Percentiles rank a stretch among this genome's conserved stretches.
Evolutionary conservation across 2,113 vertebrate genomes (phyloP).

Genomic region (Penelope pileata): DNA sequence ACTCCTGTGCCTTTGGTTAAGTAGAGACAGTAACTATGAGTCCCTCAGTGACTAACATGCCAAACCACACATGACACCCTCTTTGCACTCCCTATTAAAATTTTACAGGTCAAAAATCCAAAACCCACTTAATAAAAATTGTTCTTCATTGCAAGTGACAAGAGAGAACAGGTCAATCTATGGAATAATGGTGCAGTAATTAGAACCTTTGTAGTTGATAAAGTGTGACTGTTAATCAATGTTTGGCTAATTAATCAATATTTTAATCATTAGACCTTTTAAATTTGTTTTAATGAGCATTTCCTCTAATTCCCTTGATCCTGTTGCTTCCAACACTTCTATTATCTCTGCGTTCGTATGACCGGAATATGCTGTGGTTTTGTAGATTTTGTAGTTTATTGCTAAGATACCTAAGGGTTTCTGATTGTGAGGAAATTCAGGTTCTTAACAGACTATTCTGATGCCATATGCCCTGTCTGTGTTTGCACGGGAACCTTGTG

Average conservation of each 20-base stretch:
- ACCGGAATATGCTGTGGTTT: not conserved
- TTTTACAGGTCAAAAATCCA: constrained; percentile 99
- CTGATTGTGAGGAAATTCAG: not conserved
- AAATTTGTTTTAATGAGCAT: constrained; percentile 91
- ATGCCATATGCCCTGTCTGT: not conserved
- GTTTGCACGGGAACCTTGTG: not conserved
- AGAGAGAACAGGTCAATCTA: constrained; percentile 90
- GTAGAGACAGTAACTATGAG: constrained; percentile 87
- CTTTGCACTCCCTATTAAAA: constrained; percentile 95
- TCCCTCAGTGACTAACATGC: constrained; percentile 91
- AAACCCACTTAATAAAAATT: constrained; percentile 97
- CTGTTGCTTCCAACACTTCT: constrained; percentile 78
- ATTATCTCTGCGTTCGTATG: constrained; percentile 77
- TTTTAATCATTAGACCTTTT: constrained; percentile 99
- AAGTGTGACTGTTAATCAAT: constrained; percentile 98
- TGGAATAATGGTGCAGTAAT: constrained; percentile 92
- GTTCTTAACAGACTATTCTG: not conserved
- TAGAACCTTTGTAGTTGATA: constrained; percentile 95
- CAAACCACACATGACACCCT: constrained; percentile 90
- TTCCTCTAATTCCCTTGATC: constrained; percentile 93
- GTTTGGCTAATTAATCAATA: constrained; percentile 99
- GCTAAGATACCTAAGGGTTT: not conserved
- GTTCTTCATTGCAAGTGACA: constrained; percentile 95
- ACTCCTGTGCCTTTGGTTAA: constrained; percentile 88
- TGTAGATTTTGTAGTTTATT: not conserved